Evolutionary conservation across 2,797 vertebrate genomes (phyloP), one percentile per base, ranked within the genome.

Genomic region (Falco berigora): DNA sequence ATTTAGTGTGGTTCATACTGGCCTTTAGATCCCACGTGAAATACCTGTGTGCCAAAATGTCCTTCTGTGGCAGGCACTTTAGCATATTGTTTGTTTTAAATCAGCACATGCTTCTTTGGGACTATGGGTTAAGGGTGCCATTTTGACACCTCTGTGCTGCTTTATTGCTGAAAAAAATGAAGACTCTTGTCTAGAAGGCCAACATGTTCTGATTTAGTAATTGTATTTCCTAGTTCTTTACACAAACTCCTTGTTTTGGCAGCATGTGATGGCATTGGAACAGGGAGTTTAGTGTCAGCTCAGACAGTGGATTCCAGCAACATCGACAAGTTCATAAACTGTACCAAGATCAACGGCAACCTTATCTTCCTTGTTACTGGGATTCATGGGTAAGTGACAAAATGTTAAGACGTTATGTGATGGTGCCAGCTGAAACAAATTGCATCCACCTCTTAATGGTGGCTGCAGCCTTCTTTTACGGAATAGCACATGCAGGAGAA

Each of bases 321-420:
- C 95, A 99, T 99, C 10, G 98, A 99, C 89, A 99, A 98, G 95
- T 99, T 99, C 88, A 97, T 99, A 92, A 99, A 99, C 98, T 99
- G 99, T 95, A 99, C 99, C 86, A 99, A 99, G 97, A 99, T 99
- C 98, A 99, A 99, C 53, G 99, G 99, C 90, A 99, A 99, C 97
- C 98, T 99, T 83, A 99, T 99, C 97, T 99, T 99, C 96, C 99
- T 99, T 79, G 99, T 99, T 80, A 99, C 99, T 12, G 99, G 99
- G 49, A 99, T 99, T 92, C 99, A 99, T 90, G 99, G 99, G 99
- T 99, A 80, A 98, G 99, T 97, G 83, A 88, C 93, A 85, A 49
- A 63, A 79, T 27, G 40, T 42, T 62, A 69, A 76, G 63, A 30
- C 5, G 1, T 44, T 82, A 23, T 49, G 52, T 56, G 46, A 11